Percentiles rank a stretch among this genome's conserved stretches.
phyloP scores from a whole-genome alignment of 2,797 vertebrate species.

The Chaetodon trifasciatus region DNA sequence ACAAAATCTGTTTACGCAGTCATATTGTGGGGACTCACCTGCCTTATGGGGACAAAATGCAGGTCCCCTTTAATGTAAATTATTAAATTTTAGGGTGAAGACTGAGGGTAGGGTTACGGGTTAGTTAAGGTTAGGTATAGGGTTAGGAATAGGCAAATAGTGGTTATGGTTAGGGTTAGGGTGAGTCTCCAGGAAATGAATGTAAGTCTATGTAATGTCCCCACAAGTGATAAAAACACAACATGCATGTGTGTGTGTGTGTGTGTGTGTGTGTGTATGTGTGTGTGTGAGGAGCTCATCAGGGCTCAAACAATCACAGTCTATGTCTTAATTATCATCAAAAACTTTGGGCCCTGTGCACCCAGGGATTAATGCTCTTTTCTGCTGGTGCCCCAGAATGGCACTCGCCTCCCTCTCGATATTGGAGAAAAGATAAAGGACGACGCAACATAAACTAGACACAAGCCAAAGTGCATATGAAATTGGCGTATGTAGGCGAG shows the following conservation, averaged over 20 bases:
- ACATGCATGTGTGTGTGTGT: constrained; percentile 14
- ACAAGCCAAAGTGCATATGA: neutral
- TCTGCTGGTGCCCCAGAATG: neutral
- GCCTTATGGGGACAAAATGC: too few relatives aligned
- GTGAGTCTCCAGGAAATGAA: too few relatives aligned
- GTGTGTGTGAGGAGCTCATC: constrained; percentile 34
- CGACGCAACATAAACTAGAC: constrained; percentile 7
- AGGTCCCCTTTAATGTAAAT: too few relatives aligned
- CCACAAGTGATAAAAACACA: too few relatives aligned
- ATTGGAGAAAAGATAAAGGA: constrained; percentile 40
- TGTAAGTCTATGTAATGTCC: too few relatives aligned
- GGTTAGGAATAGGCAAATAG: too few relatives aligned
- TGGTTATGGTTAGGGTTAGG: too few relatives aligned
- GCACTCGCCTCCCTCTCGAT: neutral
- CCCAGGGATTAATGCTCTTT: constrained; percentile 44
- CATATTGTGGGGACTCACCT: too few relatives aligned
- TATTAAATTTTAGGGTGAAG: too few relatives aligned
- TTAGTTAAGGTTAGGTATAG: too few relatives aligned
- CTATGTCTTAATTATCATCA: constrained; percentile 47
- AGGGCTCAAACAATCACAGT: constrained; percentile 29
- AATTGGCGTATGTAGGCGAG: neutral
- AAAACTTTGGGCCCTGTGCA: constrained; percentile 34
- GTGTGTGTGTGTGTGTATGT: constrained; percentile 3
- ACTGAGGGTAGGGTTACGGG: too few relatives aligned
- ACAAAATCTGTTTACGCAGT: too few relatives aligned